These are phyloP conservation scores for Epirrita christyi DNA, from an alignment of 2,888 invertebrate genomes.

Conservation along the genomic window DNA sequence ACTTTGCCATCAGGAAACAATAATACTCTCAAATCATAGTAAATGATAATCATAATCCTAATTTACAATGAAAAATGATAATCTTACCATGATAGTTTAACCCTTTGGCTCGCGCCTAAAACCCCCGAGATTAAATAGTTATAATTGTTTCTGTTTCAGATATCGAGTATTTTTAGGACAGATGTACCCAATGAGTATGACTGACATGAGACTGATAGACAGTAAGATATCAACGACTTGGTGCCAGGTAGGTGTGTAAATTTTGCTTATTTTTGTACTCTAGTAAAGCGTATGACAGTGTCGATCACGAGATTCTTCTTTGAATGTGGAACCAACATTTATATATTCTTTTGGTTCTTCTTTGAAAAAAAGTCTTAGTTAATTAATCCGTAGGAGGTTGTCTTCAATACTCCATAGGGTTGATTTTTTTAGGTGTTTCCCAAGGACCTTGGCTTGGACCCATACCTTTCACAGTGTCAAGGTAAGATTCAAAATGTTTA, in stretches of 20 bases:
- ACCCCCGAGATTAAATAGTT: too few relatives aligned
- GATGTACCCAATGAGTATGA: conserved; percentile 89
- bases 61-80: too few relatives aligned
- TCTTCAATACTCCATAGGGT: not conserved
- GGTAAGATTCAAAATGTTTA: not conserved
- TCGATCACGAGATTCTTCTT: not conserved
- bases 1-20: too few relatives aligned
- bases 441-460: conserved; percentile 7
- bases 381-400: too few relatives aligned
- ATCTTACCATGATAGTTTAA: too few relatives aligned
- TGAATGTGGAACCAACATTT: not conserved
- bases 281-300: conserved; percentile 3
- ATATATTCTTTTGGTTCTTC: too few relatives aligned
- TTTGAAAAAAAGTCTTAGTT: too few relatives aligned
- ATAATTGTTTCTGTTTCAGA: conserved; percentile 51
- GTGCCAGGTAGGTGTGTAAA: conserved; percentile 87
- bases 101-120: too few relatives aligned
- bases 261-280: conserved; percentile 17
- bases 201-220: conserved; percentile 91
- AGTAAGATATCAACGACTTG: conserved; percentile 90
- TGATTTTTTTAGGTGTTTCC: not conserved
- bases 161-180: conserved; percentile 89
- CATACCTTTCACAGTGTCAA: too few relatives aligned
- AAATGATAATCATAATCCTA: too few relatives aligned
- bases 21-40: too few relatives aligned